Conservation (phyloP, 2,113 vertebrate species). For the Thunnus maccoyii region DNA sequence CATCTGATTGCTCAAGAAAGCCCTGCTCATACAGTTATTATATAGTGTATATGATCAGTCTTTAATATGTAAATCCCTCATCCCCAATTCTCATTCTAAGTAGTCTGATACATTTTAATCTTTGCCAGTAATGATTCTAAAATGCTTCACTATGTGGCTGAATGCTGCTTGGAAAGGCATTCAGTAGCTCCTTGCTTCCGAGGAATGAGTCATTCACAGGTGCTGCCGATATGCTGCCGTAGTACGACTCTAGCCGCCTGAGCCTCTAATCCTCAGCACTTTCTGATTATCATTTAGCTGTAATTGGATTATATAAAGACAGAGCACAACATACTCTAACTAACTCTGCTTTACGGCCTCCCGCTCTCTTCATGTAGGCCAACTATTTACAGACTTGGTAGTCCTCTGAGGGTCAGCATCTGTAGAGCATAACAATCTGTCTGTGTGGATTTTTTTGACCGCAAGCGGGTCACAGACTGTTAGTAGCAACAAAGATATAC, state of each 20-base stretch:
- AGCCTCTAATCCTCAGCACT: constrained; percentile 68
- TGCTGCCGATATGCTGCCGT: constrained; percentile 58
- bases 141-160: constrained; percentile 63
- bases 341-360: constrained; percentile 41
- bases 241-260: constrained; percentile 51
- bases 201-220: constrained; percentile 76
- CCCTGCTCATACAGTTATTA: constrained; percentile 53
- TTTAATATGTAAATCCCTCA: constrained; percentile 72
- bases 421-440: constrained; percentile 46
- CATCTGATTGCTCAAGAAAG: constrained; percentile 25
- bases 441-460: not conserved
- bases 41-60: constrained; percentile 44
- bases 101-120: constrained; percentile 72
- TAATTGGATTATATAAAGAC: constrained; percentile 79
- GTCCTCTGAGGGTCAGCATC: constrained; percentile 54
- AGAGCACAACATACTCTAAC: constrained; percentile 54
- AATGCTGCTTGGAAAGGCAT: constrained; percentile 59
- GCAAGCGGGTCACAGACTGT: constrained; percentile 4
- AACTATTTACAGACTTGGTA: constrained; percentile 59
- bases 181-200: constrained; percentile 60
- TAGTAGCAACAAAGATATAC: constrained; percentile 8
- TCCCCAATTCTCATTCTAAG: constrained; percentile 53
- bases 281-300: constrained; percentile 71
- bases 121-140: constrained; percentile 70
- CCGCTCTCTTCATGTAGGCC: constrained; percentile 49